These are phyloP conservation scores for Mimumesa dahlbomi DNA, from an alignment of 2,888 invertebrate genomes.

Conservation along the genomic window DNA sequence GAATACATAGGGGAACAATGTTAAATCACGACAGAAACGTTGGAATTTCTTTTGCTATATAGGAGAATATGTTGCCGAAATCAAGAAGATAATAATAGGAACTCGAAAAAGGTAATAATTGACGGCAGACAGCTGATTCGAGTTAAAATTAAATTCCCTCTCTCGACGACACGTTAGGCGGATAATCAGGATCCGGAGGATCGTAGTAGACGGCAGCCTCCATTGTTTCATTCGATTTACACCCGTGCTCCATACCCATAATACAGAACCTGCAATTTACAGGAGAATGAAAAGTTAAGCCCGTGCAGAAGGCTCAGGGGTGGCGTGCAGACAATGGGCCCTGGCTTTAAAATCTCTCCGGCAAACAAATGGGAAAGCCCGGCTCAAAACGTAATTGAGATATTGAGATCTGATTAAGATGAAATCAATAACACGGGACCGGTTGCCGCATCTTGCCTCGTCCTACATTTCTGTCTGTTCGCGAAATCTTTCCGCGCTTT, in stretches of 20 bases:
- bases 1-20: no score
- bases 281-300: slow-evolving; percentile 80
- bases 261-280: slow-evolving; percentile 78
- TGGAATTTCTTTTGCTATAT: not conserved
- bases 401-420: slow-evolving; percentile 80
- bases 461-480: slow-evolving; percentile 54
- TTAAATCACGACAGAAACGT: not conserved
- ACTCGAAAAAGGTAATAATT: slow-evolving; percentile 45
- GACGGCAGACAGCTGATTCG: slow-evolving; percentile 57
- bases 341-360: slow-evolving; percentile 79
- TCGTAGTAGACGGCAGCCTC: slow-evolving; percentile 64
- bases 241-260: slow-evolving; percentile 71
- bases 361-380: slow-evolving; percentile 78
- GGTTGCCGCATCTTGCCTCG: slow-evolving; percentile 54
- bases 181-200: slow-evolving; percentile 67
- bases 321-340: slow-evolving; percentile 76
- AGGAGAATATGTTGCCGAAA: not conserved
- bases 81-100: not conserved
- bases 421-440: slow-evolving; percentile 77
- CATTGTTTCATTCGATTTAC: slow-evolving; percentile 79
- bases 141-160: slow-evolving; percentile 65
- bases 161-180: slow-evolving; percentile 64
- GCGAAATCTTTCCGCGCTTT: slow-evolving; percentile 34
- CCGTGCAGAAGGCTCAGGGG: slow-evolving; percentile 75
- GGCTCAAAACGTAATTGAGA: slow-evolving; percentile 79